A percentile compares a stretch with the other conserved stretches of the same genome.
Evolutionary conservation across 2,888 invertebrate genomes (phyloP).

Genomic region (Noctua pronuba): DNA sequence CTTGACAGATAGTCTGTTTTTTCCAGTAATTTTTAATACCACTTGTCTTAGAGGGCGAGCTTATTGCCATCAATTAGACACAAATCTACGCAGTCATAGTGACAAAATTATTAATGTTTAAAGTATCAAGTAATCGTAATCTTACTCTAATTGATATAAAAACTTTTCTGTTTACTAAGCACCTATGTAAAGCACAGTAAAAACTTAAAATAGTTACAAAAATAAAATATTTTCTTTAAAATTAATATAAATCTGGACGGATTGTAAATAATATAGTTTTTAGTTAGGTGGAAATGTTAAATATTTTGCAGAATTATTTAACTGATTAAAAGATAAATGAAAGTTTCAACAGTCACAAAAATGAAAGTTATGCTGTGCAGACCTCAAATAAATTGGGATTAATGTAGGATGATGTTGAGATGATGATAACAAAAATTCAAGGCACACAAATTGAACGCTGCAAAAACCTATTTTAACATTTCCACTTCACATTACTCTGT

Average conservation of each 20-base stretch:
- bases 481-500: slow-evolving; percentile 30
- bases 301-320: neutral
- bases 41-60: neutral
- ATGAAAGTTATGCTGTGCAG: neutral
- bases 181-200: slow-evolving; percentile 57
- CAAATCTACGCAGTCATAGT: slow-evolving; percentile 9
- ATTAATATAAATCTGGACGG: slow-evolving; percentile 64
- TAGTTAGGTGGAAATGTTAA: slow-evolving; percentile 33
- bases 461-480: slow-evolving; percentile 20
- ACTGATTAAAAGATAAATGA: neutral
- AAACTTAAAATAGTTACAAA: slow-evolving; percentile 57
- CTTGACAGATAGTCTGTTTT: neutral
- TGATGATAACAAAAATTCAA: neutral
- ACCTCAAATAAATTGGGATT: neutral
- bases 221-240: slow-evolving; percentile 53
- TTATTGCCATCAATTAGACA: neutral
- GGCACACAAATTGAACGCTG: neutral
- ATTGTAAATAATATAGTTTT: slow-evolving; percentile 46
- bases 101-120: slow-evolving; percentile 14
- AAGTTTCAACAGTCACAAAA: neutral
- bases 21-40: neutral
- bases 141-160: slow-evolving; percentile 36
- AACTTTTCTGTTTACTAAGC: slow-evolving; percentile 35
- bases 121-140: slow-evolving; percentile 24
- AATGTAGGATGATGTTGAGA: neutral